Percentiles rank a stretch among this genome's conserved stretches.
These are phyloP conservation scores for Stictonetta naevosa DNA, from an alignment of 2,113 vertebrate species.

Conservation along the genomic window DNA sequence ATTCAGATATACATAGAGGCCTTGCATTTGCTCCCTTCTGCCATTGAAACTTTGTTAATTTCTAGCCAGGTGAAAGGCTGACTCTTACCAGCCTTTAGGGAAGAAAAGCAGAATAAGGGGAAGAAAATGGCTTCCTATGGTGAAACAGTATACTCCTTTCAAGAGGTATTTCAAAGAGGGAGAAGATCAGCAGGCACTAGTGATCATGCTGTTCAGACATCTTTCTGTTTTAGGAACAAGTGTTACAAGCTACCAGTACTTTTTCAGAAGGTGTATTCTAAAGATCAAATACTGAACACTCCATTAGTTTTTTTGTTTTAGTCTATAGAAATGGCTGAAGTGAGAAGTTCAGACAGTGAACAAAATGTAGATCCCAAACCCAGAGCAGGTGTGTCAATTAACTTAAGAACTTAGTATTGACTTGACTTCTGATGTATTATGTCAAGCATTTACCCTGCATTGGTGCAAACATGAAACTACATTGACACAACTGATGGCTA, in stretches of 20 bases:
- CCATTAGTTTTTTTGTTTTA: not conserved
- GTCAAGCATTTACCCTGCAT: too few species aligned
- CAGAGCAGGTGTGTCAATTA: not conserved
- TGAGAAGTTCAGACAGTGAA: not conserved
- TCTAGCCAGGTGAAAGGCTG: not conserved
- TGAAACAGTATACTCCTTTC: not conserved
- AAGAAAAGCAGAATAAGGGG: not conserved
- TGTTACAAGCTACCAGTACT: not conserved
- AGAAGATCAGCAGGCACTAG: not conserved
- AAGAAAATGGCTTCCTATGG: not conserved
- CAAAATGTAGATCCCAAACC: not conserved
- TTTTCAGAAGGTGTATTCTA: not conserved
- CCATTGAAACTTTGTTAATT: not conserved
- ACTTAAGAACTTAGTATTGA: not conserved
- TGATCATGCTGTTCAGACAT: not conserved
- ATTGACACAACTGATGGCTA: not conserved
- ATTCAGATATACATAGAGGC: not conserved
- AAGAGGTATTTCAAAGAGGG: not conserved
- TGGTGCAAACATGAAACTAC: not conserved
- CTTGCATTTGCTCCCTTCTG: not conserved
- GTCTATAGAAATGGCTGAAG: not conserved
- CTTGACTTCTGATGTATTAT: not conserved
- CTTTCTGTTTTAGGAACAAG: not conserved
- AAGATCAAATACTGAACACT: not conserved
- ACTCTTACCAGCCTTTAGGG: too few species aligned